phyloP scores from a whole-genome alignment of 2,888 invertebrate species.

The Agonopterix subpropinquella region DNA sequence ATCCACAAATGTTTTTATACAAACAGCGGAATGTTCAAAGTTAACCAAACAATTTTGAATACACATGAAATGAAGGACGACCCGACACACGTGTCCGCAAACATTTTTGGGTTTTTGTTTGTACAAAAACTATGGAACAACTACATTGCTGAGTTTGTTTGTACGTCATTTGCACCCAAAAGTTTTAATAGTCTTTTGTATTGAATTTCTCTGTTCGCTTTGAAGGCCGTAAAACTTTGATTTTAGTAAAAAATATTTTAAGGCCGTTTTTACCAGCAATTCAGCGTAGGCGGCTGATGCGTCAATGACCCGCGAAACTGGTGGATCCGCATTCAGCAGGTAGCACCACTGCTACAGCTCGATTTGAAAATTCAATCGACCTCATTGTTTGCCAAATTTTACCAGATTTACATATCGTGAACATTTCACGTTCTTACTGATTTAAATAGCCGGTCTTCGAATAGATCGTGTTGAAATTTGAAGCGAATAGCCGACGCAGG shows the following conservation, averaged over 20 bases:
- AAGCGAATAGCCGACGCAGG: no score
- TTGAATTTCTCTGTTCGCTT: conserved; percentile 29
- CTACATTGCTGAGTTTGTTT: conserved; percentile 16
- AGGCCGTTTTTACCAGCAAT: conserved; percentile 42
- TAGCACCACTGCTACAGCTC: conserved; percentile 37
- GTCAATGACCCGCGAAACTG: conserved; percentile 73
- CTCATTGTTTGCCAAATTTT: conserved; percentile 31
- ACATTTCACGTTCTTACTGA: no score
- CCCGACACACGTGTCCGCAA: conserved; percentile 57
- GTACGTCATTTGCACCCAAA: conserved; percentile 12
- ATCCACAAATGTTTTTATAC: conserved; percentile 34
- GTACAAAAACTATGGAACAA: conserved; percentile 37
- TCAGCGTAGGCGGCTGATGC: conserved; percentile 62
- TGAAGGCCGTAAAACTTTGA: conserved; percentile 19
- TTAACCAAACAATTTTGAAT: conserved; percentile 44
- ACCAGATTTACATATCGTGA: conserved; percentile 13
- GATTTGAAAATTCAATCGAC: conserved; percentile 32
- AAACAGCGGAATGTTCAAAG: conserved; percentile 57
- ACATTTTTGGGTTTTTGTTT: conserved; percentile 54
- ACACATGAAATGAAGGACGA: conserved; percentile 51
- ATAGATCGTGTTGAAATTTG: no score
- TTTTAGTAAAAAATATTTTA: conserved; percentile 19
- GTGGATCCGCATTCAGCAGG: conserved; percentile 70
- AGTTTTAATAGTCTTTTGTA: conserved; percentile 17
- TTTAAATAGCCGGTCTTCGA: no score